Conservation (phyloP, 2,113 vertebrate genomes). For the Prinia subflava region DNA sequence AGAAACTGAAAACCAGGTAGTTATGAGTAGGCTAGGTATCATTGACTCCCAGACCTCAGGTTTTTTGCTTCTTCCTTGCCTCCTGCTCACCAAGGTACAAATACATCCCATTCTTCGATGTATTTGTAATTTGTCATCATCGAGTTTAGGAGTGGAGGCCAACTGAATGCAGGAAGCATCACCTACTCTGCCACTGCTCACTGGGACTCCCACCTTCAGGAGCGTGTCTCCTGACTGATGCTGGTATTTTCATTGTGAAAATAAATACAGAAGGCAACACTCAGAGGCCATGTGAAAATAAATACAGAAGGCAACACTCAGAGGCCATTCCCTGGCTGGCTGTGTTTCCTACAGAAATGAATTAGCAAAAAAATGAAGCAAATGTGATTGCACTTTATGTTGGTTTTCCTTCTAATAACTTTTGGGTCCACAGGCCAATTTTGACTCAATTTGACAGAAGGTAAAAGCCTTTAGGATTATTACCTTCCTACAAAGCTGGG, state of each 20-base stretch:
- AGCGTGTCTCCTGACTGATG: fast-evolving
- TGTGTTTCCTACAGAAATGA: background rate
- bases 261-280: background rate
- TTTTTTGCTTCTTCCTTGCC: background rate
- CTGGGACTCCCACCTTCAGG: background rate
- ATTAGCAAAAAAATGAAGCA: background rate
- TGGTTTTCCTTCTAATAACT: constrained; percentile 33
- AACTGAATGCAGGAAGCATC: background rate
- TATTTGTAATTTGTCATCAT: background rate
- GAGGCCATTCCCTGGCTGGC: background rate
- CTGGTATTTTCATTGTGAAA: background rate
- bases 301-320: background rate
- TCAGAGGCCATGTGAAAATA: background rate
- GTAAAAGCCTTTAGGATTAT: constrained; percentile 36
- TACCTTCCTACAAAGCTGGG: constrained; percentile 22
- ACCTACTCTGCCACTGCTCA: background rate
- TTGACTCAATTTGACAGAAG: constrained; percentile 35
- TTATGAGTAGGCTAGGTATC: background rate
- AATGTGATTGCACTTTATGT: background rate
- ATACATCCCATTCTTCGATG: background rate
- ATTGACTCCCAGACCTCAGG: background rate
- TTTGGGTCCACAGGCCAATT: constrained; percentile 24
- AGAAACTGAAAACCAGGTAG: background rate
- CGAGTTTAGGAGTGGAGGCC: background rate
- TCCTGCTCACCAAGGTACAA: background rate